Conservation (phyloP, 2,888 invertebrate species). For the Iphiclides podalirius region DNA sequence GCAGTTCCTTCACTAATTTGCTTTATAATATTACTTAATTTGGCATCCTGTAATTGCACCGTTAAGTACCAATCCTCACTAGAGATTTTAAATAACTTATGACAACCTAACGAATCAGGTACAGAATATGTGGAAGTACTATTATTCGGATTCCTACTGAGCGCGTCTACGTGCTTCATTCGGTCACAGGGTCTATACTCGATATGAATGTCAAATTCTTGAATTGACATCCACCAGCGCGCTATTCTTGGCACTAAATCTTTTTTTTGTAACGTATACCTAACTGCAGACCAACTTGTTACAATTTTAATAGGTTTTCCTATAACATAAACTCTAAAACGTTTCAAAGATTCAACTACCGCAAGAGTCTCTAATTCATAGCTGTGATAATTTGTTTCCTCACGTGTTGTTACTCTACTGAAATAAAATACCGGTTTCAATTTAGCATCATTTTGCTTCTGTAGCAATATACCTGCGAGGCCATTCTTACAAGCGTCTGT, state of each 20-base stretch:
- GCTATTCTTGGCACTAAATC: neutral
- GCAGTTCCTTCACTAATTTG: conserved; percentile 22
- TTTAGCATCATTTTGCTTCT: no score
- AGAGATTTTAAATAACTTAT: neutral
- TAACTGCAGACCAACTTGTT: no score
- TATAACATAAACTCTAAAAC: no score
- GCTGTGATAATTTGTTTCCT: neutral
- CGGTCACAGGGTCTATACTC: neutral
- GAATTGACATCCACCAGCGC: neutral
- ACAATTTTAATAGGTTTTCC: no score
- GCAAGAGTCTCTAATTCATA: neutral
- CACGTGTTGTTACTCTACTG: neutral
- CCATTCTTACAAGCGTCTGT: no score
- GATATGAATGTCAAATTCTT: no score
- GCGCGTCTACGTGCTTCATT: neutral
- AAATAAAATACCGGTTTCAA: neutral
- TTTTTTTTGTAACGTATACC: neutral
- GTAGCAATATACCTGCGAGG: no score
- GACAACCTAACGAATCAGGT: no score
- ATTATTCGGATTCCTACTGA: neutral
- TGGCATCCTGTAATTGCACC: conserved; percentile 4
- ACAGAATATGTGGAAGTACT: no score
- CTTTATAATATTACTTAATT: conserved; percentile 24
- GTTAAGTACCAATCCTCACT: neutral
- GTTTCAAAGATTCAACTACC: no score